These are phyloP conservation scores for Octonoba sinensis DNA, from an alignment of 2,888 invertebrate species.

Conservation along the genomic window DNA sequence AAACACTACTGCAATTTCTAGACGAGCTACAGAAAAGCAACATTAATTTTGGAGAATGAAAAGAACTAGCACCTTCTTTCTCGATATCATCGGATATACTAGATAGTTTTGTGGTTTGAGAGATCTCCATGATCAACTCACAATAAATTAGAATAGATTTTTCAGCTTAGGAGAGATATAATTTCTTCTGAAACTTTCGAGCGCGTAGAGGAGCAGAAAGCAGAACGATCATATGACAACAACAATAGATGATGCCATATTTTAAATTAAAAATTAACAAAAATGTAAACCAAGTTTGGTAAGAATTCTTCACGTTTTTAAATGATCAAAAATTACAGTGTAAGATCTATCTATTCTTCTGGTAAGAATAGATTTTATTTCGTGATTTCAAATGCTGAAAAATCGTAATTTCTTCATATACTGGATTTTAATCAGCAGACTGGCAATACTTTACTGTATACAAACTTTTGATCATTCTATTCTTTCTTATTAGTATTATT, in stretches of 20 bases:
- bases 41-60: too few species aligned
- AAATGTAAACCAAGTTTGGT: background rate
- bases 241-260: slow-evolving; percentile 30
- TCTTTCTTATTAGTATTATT: too few species aligned
- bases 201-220: background rate
- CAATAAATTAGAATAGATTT: background rate
- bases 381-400: too few species aligned
- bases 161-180: too few species aligned
- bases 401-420: too few species aligned
- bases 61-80: slow-evolving; percentile 69
- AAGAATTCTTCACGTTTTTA: background rate
- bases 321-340: too few species aligned
- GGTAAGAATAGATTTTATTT: too few species aligned
- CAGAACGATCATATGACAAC: slow-evolving; percentile 52
- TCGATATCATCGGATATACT: slow-evolving; percentile 70
- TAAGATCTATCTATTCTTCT: too few species aligned
- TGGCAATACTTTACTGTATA: too few species aligned
- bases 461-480: too few species aligned
- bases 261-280: background rate
- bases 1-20: background rate
- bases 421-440: too few species aligned
- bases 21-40: too few species aligned
- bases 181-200: background rate
- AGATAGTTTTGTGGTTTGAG: slow-evolving; percentile 63
- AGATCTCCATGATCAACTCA: slow-evolving; percentile 29